Evolutionary conservation across 2,113 vertebrate species (phyloP), one percentile per base, ranked within the genome.

Genomic region (Oreochromis aureus): DNA sequence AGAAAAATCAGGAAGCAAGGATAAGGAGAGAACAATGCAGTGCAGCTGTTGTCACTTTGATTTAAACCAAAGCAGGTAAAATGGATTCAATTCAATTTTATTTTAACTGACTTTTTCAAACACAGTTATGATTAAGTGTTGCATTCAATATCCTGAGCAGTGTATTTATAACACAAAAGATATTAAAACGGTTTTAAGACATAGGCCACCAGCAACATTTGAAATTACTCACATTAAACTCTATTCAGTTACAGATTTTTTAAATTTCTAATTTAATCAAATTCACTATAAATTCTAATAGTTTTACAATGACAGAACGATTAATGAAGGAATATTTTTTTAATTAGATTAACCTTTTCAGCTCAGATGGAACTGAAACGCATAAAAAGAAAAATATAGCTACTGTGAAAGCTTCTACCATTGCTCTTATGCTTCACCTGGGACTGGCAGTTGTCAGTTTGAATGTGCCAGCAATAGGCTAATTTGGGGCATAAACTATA

Each of bases 161-260:
- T 69, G 36, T 44, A 71, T 71, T 71, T 71, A 36, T 32, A n/a
- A 7, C 32, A n/a, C 34, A 39, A 66, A 66, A n/a, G 10, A 39
- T 66, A 66, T 66, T 9, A 71, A 24, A 71, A 15, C 12, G 10
- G 39, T 71, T 69, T 69, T 83, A 59, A 86, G 36, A 90, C 59
- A 41, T 3, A 32, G 5, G 87, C 80, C 89, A 93, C 87, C 46
- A 84, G 80, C 58, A 93, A 87, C 87, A 90, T 78, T 69, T 87
- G 39, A 87, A 80, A 87, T 85, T 85, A 24, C 24, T 79, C 69
- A 78, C 46, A 71, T 89, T 85, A 30, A 84, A 80, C 58, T 56
- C 51, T 12, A 32, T 58, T 84, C 86, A 84, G 5, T 61, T 36
- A 46, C 46, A 32, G 10, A 44, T 58, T 84, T 86, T 51, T 46